Base-by-base conservation (phyloP, 2,888 invertebrate species). In the Herminia tarsipennalis region DNA sequence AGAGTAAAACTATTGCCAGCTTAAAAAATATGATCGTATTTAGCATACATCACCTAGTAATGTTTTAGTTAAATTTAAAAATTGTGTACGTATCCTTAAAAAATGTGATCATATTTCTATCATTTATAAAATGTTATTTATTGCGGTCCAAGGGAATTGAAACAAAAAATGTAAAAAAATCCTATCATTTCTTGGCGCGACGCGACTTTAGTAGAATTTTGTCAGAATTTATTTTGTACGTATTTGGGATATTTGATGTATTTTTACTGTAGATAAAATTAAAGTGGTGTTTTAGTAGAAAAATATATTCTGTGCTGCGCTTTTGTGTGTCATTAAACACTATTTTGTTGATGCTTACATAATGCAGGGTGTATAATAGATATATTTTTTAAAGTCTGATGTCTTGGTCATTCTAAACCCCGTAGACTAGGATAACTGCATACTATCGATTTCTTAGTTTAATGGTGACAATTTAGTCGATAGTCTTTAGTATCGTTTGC, bases 191-290 rank as follows among this genome's bases (percentile, higher is more conserved):
- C 10, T 17, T 32, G 9, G 4, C 35, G 24, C 37, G 16, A 22
- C n/a, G 27, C 28, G 21, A 28, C 17, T 5, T 5, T 43, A 40
- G 20, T 64, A 45, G 28, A 37, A 51, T 55, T n/a, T 51, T 51
- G 36, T 18, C n/a, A 36, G 39, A 59, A 59, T 56, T 65, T 41
- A 64, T 60, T 64, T 58, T 60, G 24, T 49, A 53, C 28, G 30
- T 49, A 45, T 51, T n/a, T 34, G 22, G 9, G n/a, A 30, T 29
- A 20, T 36, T 30, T 40, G 25, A 40, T 47, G 36, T 47, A 32
- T 32, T 27, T 48, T 53, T 47, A 61, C 46, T 57, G 51, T 60
- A 56, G 51, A 30, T 44, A 47, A 24, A 32, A 34, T 10, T 35
- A 42, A 14, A 36, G 10, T 21, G 14, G 38, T 16, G 42, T 25